Evolutionary conservation across 2,797 vertebrate genomes (phyloP), one percentile per base, ranked within the genome.

Genomic region (Sebastes melanostomus): DNA sequence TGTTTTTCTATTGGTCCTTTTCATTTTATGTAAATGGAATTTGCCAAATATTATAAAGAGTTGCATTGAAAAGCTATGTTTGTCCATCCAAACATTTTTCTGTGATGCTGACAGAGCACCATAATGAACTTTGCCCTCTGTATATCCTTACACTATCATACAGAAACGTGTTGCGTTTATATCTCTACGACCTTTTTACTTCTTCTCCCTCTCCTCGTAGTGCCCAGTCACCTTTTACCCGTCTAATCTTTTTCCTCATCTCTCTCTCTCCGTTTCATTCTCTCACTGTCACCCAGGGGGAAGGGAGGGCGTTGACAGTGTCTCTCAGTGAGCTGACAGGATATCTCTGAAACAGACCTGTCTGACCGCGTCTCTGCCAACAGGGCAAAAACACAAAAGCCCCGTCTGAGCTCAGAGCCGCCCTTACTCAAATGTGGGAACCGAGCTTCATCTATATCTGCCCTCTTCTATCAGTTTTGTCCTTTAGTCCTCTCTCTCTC

Each of bases 291-390:
- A 78, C 77, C 52, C 65, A 42, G 9, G 52, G 54, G 69, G 74
- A 77, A 56, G 24, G 63, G 77, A 69, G 76, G 81, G 70, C 18
- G 58, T 36, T 85, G 80, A 77, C 80, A 69, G 68, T 32, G 66
- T 76, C 72, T 77, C 74, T 84, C 54, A 50, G n/a, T 29, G 18
- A 77, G 70, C 65, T 84, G 71, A 86, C 80, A 76, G 60, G 74
- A 59, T 75, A 60, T 75, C 62, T 85, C 81, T 81, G 81, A 88
- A 85, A 90, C 69, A 78, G 66, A 85, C 80, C 68, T 77, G 80
- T 84, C 81, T 78, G 55, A 81, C 65, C 2, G 4, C 72, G 34
- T 74, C 70, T 63, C 59, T 70, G 74, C 73, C 75, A 87, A 73
- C 69, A 71, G 18, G 66, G n/a, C 58, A 79, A 82, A 86, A 78